Base-by-base conservation (phyloP, 2,888 invertebrate species). In the Philonicus albiceps region DNA sequence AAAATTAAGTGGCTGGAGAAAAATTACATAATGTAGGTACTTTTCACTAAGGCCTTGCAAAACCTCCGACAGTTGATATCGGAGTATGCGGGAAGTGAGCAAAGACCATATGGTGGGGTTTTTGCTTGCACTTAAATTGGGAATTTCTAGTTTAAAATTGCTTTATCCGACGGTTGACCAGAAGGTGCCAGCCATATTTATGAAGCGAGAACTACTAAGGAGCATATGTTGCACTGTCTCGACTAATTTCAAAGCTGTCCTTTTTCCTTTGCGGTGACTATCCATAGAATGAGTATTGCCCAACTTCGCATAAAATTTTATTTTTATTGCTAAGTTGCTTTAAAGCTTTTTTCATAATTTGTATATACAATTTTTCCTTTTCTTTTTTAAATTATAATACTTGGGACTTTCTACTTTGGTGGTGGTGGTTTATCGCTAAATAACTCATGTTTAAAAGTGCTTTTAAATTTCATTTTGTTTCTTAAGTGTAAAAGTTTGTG, bases 141-240 rank as follows among this genome's bases (percentile, higher is more conserved):
- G 43, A 78, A 78, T 78, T 78, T 78, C 78, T 78, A 78, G 78
- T 78, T 78, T 43, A 78, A 78, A 78, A 78, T 78, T 43, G 78
- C 78, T 78, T 78, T 43, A 43, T 78, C 43, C 43, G 78, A 30
- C 27, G 43, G 43, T 43, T 43, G 27, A 3, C 16, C 78, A 78
- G 78, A 78, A 78, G 78, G 78, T 78, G 78, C 78, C 78, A 78
- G 78, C 78, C 78, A 78, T 78, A 19, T 78, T 78, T 78, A 78
- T 78, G 78, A 27, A 27, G 49, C 78, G 78, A 40, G 16, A 78
- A 78, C 19, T 43, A 43, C 78, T 40, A 78, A 49, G 78, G 78
- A 49, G 78, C 78, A 78, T 78, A 78, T 78, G 78, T 78, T 78
- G 43, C 78, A 78, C 37, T 78, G 78, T 22, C 43, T 43, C 78